These are phyloP conservation scores for Empis stercorea DNA, from an alignment of 2,888 invertebrate species.

Conservation along the genomic window DNA sequence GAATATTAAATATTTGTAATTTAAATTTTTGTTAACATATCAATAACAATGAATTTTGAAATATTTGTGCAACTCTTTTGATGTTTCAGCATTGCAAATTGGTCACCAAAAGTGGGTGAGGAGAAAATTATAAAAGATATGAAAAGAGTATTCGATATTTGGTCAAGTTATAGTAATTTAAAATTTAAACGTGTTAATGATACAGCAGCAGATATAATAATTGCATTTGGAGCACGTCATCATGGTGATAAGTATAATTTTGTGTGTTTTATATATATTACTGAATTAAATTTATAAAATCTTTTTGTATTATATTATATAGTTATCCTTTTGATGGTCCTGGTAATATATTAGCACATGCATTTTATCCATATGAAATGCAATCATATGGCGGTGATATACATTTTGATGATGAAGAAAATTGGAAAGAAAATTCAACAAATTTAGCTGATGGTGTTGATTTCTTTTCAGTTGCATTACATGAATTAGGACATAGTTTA, in stretches of 20 bases:
- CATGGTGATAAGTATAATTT: conserved; percentile 48
- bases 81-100: conserved; percentile 49
- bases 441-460: conserved; percentile 42
- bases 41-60: not conserved
- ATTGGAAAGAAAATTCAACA: conserved; percentile 45
- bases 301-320: not conserved
- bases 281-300: not conserved
- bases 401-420: conserved; percentile 69
- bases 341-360: conserved; percentile 61
- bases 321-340: conserved; percentile 63
- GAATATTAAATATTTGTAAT: conserved; percentile 51
- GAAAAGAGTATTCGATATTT: conserved; percentile 47
- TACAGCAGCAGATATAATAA: conserved; percentile 56
- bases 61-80: not conserved
- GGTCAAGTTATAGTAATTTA: conserved; percentile 54
- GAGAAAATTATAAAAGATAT: conserved; percentile 43
- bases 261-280: not conserved
- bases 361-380: conserved; percentile 56
- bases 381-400: conserved; percentile 49
- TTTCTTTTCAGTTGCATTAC: conserved; percentile 59
- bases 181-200: conserved; percentile 40
- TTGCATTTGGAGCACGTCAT: conserved; percentile 53
- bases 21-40: conserved; percentile 1
- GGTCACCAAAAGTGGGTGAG: conserved; percentile 47
- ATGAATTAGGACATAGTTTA: conserved; percentile 66